These are phyloP conservation scores for Chrysopilus asiliformis DNA, from an alignment of 2,888 invertebrate species.

Conservation along the genomic window DNA sequence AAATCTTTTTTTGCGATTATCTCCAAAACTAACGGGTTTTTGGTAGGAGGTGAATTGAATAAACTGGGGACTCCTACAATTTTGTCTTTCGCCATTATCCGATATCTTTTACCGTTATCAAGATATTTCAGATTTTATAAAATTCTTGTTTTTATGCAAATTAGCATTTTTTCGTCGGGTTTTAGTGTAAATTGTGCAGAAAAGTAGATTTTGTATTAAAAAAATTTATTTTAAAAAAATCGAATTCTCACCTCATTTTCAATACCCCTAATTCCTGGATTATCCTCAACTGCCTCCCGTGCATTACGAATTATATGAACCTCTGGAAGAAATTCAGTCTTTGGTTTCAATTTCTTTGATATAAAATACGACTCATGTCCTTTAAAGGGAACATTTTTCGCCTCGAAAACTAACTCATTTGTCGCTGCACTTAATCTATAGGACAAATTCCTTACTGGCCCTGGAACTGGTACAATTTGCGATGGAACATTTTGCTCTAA, in stretches of 20 bases:
- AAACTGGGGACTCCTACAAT: too few species aligned
- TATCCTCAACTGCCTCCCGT: slow-evolving; percentile 1
- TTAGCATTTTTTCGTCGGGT: too few species aligned
- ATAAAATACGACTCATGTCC: slow-evolving; percentile 46
- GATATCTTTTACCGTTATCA: too few species aligned
- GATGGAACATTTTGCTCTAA: slow-evolving; percentile 24
- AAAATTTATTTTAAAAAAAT: background rate
- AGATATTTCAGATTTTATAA: too few species aligned
- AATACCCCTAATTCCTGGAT: background rate
- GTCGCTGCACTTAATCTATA: slow-evolving; percentile 49
- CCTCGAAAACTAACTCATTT: slow-evolving; percentile 58
- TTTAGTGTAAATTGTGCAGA: too few species aligned
- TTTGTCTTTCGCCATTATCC: too few species aligned
- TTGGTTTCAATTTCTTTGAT: too few species aligned
- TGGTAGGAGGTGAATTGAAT: too few species aligned
- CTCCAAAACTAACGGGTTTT: too few species aligned
- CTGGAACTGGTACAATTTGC: slow-evolving; percentile 50
- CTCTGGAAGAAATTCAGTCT: slow-evolving; percentile 1
- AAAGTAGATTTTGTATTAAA: too few species aligned
- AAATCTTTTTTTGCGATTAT: too few species aligned
- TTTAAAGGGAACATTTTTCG: slow-evolving; percentile 45
- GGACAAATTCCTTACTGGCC: slow-evolving; percentile 41
- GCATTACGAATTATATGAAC: slow-evolving; percentile 8
- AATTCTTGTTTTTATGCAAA: too few species aligned
- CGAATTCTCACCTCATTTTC: slow-evolving; percentile 10